Percentiles rank a stretch among this genome's conserved stretches.
Evolutionary conservation across 1,140 invertebrate species (phyloP).

Genomic region (Sweltsa coloradensis): DNA sequence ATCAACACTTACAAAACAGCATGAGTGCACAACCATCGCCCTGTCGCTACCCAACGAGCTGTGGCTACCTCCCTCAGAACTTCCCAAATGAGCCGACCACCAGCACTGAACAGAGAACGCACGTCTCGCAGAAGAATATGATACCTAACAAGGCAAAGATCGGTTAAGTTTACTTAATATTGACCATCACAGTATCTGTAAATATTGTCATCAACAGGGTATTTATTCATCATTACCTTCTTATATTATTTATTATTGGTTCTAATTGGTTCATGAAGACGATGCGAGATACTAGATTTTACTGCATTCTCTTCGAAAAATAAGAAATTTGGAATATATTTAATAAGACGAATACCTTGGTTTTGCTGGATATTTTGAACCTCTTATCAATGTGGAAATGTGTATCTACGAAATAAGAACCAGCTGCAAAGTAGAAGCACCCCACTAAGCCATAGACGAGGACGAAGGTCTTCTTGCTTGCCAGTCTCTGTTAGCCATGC

Average conservation of each 20-base stretch:
- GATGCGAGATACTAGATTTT: background rate
- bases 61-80: slow-evolving; percentile 9
- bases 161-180: too few relatives aligned
- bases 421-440: slow-evolving; percentile 25
- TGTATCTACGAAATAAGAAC: slow-evolving; percentile 26
- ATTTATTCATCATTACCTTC: too few relatives aligned
- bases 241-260: too few relatives aligned
- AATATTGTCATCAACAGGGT: too few relatives aligned
- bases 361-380: slow-evolving; percentile 28
- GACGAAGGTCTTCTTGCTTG: slow-evolving; percentile 26
- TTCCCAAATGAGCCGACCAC: slow-evolving; percentile 5
- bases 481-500: slow-evolving; percentile 26
- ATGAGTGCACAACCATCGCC: background rate
- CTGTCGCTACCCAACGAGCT: slow-evolving; percentile 10
- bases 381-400: slow-evolving; percentile 31
- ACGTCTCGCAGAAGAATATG: background rate
- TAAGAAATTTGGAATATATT: background rate
- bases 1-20: slow-evolving; percentile 18
- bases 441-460: slow-evolving; percentile 26
- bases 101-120: background rate
- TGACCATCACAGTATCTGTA: too few relatives aligned
- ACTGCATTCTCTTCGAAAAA: background rate
- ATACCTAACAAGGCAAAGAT: background rate
- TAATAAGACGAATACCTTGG: slow-evolving; percentile 20
- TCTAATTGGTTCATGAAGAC: too few relatives aligned